phyloP scores from a whole-genome alignment of 2,888 invertebrate species.

The Autographa pulchrina region DNA sequence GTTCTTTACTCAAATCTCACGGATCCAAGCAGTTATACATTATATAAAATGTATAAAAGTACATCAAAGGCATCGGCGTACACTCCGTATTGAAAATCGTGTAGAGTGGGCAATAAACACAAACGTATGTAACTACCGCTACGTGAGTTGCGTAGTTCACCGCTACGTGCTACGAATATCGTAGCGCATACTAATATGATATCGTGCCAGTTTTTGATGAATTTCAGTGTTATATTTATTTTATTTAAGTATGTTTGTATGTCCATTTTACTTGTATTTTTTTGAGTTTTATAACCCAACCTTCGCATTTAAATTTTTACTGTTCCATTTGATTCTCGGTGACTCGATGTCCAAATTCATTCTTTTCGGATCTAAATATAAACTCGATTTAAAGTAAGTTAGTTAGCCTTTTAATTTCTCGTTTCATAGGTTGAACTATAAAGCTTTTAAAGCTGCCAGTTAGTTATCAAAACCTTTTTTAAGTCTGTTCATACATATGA shows the following conservation, averaged over 20 bases:
- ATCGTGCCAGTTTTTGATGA: constrained; percentile 20
- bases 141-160: constrained; percentile 44
- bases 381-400: too few relatives aligned
- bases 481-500: too few relatives aligned
- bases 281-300: neutral
- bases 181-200: constrained; percentile 55
- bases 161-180: constrained; percentile 65
- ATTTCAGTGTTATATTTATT: constrained; percentile 16
- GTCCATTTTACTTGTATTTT: too few relatives aligned
- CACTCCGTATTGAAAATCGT: constrained; percentile 46
- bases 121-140: constrained; percentile 48
- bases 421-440: too few relatives aligned
- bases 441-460: too few relatives aligned
- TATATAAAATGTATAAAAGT: constrained; percentile 17
- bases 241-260: neutral
- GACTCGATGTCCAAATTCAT: neutral
- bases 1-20: neutral
- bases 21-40: neutral
- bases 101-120: constrained; percentile 48
- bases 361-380: too few relatives aligned
- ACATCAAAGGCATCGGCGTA: constrained; percentile 14
- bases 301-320: neutral
- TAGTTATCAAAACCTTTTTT: too few relatives aligned
- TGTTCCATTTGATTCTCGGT: neutral
- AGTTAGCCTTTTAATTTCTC: too few relatives aligned